These are phyloP conservation scores for Sphaeridia pumilis DNA, from an alignment of 2,888 invertebrate species.

Conservation along the genomic window DNA sequence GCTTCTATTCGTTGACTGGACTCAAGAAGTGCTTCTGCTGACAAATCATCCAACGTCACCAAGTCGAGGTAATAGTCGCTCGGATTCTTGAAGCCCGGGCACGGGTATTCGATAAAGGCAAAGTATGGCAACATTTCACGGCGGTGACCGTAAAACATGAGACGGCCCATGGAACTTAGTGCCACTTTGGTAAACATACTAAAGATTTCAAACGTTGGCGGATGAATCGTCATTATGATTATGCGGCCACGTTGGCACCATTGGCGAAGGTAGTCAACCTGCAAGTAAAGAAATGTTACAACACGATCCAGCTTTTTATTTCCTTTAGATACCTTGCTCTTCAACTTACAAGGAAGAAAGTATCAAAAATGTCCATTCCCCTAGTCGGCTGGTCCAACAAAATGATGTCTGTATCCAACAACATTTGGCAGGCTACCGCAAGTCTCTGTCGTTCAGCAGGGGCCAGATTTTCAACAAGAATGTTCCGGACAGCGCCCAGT, in stretches of 20 bases:
- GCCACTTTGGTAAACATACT: constrained; percentile 82
- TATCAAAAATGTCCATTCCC: constrained; percentile 89
- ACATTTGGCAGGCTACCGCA: constrained; percentile 77
- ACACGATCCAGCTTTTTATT: not conserved
- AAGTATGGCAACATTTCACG: constrained; percentile 88
- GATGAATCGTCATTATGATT: constrained; percentile 80
- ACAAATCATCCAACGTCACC: constrained; percentile 73
- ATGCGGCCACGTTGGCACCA: constrained; percentile 67
- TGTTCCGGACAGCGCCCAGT: constrained; percentile 74
- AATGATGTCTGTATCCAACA: constrained; percentile 68
- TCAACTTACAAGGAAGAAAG: constrained; percentile 60
- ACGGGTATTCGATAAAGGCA: constrained; percentile 79
- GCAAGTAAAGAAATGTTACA: not conserved
- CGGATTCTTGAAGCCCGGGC: constrained; percentile 91
- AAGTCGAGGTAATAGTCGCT: constrained; percentile 70
- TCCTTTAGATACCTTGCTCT: too few relatives aligned
- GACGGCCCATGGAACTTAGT: constrained; percentile 75
- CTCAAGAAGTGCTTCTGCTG: constrained; percentile 87
- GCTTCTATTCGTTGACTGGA: constrained; percentile 87
- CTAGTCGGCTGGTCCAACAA: constrained; percentile 77
- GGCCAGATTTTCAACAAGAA: constrained; percentile 71
- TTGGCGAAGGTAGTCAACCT: constrained; percentile 78
- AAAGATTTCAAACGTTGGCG: constrained; percentile 75
- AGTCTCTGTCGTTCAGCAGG: constrained; percentile 75
- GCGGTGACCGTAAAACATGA: constrained; percentile 81